Conservation (phyloP, 2,797 vertebrate species). For the Megalops cyprinoides region DNA sequence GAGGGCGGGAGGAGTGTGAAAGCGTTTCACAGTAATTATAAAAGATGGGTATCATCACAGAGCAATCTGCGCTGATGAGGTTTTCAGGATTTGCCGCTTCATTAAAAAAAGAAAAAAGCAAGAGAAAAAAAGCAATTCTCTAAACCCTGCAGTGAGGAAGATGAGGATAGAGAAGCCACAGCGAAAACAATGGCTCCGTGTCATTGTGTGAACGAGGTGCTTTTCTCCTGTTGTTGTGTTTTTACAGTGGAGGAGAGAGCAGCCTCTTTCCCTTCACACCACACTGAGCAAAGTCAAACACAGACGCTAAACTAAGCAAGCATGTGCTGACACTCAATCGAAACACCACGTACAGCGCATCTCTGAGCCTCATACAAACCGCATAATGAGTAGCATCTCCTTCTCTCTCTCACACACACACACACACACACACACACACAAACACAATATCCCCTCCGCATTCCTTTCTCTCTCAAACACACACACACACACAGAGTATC, state of each 20-base stretch:
- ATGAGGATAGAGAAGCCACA: neutral
- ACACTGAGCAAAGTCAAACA: slow-evolving; percentile 28
- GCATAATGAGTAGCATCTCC: neutral
- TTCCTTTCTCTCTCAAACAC: too few relatives aligned
- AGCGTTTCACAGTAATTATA: slow-evolving; percentile 25
- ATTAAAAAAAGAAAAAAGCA: slow-evolving; percentile 27
- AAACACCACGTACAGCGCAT: neutral
- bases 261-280: slow-evolving; percentile 14
- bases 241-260: slow-evolving; percentile 30
- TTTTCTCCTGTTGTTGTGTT: slow-evolving; percentile 49
- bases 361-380: too few relatives aligned
- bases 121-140: neutral
- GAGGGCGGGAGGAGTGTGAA: slow-evolving; percentile 34
- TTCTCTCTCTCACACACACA: slow-evolving; percentile 23
- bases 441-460: too few relatives aligned
- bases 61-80: slow-evolving; percentile 39
- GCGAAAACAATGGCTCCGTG: neutral
- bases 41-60: neutral
- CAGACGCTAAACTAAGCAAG: slow-evolving; percentile 28
- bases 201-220: slow-evolving; percentile 50
- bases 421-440: slow-evolving; percentile 26
- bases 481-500: too few relatives aligned
- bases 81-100: slow-evolving; percentile 44
- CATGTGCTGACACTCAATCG: neutral
- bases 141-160: neutral